phyloP scores from a whole-genome alignment of 2,113 vertebrate genomes.

The Neodontobutis hainanensis region DNA sequence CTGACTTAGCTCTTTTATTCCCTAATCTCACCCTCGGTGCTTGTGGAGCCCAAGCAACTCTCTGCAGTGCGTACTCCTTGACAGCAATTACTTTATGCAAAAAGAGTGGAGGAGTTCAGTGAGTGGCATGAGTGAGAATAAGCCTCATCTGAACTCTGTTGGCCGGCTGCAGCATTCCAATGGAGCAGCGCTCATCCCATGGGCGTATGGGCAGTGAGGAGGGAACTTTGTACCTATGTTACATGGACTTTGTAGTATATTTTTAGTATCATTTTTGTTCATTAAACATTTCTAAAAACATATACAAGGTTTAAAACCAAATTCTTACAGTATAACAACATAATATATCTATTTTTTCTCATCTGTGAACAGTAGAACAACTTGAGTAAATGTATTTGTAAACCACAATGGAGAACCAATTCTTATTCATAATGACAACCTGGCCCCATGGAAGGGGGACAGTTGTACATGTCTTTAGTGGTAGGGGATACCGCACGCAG shows the following conservation, averaged over 20 bases:
- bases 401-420: too few relatives aligned
- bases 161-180: constrained; percentile 49
- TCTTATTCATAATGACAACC: too few relatives aligned
- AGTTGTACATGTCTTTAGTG: too few relatives aligned
- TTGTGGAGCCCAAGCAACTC: constrained; percentile 57
- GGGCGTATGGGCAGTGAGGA: constrained; percentile 43
- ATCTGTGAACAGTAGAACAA: too few relatives aligned
- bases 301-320: too few relatives aligned
- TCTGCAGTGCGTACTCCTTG: constrained; percentile 61
- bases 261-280: background rate
- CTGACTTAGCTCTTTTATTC: constrained; percentile 74
- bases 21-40: constrained; percentile 68
- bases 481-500: too few relatives aligned
- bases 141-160: constrained; percentile 52
- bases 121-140: constrained; percentile 69
- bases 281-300: too few relatives aligned
- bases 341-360: too few relatives aligned
- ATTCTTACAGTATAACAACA: too few relatives aligned
- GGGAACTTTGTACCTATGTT: constrained; percentile 9
- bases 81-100: constrained; percentile 76
- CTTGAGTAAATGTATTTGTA: too few relatives aligned
- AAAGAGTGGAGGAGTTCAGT: constrained; percentile 71
- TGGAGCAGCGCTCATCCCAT: constrained; percentile 30
- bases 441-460: too few relatives aligned
- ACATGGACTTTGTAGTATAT: background rate